phyloP scores from a whole-genome alignment of 2,113 vertebrate species.

The Hirundichthys speculiger region DNA sequence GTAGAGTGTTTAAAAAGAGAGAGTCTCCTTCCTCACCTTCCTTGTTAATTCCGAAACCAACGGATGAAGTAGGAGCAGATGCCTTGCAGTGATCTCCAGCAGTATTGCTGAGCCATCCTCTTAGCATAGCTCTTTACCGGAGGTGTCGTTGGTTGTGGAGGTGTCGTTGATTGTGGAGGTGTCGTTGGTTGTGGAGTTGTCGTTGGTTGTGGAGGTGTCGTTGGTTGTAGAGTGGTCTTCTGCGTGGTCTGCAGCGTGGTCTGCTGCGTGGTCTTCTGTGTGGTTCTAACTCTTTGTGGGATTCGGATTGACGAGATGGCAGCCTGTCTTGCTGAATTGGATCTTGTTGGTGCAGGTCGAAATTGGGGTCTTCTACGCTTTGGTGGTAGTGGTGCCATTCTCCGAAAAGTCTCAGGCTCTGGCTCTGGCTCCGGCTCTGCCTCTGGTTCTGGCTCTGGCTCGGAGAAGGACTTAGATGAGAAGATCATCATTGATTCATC shows the following conservation, averaged over 20 bases:
- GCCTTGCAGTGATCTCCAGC: conserved; percentile 83
- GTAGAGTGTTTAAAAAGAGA: no score
- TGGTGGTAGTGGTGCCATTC: not conserved
- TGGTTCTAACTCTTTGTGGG: conserved; percentile 21
- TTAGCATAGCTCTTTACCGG: conserved; percentile 67
- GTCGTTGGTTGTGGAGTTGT: conserved; percentile 20
- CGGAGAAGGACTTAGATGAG: conserved; percentile 28
- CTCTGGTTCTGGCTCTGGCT: not conserved
- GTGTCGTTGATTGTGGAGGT: no score
- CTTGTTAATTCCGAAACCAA: conserved; percentile 77
- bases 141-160: conserved; percentile 23
- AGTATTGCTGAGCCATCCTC: conserved; percentile 80
- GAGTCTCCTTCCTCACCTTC: conserved; percentile 59
- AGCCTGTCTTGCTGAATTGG: not conserved
- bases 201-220: conserved; percentile 29
- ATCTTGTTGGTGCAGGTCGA: not conserved
- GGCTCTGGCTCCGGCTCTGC: not conserved
- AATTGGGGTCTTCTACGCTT: not conserved
- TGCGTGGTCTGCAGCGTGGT: no score
- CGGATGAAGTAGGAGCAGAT: conserved; percentile 83
- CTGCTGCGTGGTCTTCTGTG: conserved; percentile 11
- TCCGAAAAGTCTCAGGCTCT: not conserved
- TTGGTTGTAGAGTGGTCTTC: conserved; percentile 20
- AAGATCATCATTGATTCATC: conserved; percentile 81
- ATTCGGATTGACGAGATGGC: not conserved